Percentiles rank a stretch among this genome's conserved stretches.
Conservation (phyloP, 2,113 vertebrate species). For the Nannospalax galili region DNA sequence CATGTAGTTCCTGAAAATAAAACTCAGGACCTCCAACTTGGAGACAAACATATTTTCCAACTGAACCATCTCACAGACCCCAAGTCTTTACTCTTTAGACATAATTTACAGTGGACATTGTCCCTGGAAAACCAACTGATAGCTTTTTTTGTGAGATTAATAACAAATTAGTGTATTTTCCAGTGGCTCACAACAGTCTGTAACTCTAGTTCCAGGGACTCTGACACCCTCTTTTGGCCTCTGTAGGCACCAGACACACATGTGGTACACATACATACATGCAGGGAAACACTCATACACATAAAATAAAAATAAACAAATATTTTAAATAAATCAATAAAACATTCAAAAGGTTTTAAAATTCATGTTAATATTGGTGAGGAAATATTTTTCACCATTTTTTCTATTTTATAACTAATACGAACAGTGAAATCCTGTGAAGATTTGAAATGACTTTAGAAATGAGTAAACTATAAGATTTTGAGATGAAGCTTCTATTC, state of each 20-base stretch:
- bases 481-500: neutral
- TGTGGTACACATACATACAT: too few species aligned
- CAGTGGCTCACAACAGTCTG: neutral
- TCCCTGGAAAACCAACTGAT: neutral
- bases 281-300: too few species aligned
- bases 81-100: neutral
- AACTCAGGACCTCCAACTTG: too few species aligned
- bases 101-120: neutral
- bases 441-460: neutral
- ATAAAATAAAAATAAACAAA: too few species aligned
- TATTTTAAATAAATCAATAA: neutral
- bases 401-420: neutral
- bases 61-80: neutral
- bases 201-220: too few species aligned
- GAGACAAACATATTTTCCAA: too few species aligned
- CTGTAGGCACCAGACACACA: too few species aligned
- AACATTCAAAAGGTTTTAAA: neutral
- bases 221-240: too few species aligned
- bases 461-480: neutral
- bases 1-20: too few species aligned
- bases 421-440: neutral
- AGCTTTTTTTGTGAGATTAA: neutral
- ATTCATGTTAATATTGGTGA: neutral
- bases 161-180: neutral
- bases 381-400: neutral